Base-by-base conservation (phyloP, 2,888 invertebrate species). In the Crocallis elinguaria region DNA sequence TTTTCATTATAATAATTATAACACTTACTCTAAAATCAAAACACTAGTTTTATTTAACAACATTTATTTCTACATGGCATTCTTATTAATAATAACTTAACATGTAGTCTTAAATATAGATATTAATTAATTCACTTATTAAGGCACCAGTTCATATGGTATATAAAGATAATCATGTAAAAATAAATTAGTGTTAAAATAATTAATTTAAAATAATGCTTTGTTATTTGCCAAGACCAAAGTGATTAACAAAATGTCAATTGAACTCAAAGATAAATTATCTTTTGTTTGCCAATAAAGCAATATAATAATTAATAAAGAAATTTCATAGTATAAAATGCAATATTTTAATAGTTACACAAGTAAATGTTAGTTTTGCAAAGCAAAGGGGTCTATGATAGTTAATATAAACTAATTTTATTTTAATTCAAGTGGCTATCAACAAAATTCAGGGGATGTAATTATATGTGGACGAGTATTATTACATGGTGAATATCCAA, bases 31-130 rank as follows among this genome's bases (percentile, higher is more conserved):
- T 41, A 39, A n/a, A 42, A 50, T 43, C 43, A n/a, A 50, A 50
- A 50, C 25, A 17, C 30, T 14, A 1, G 2, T 19, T 13, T 43
- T 5, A 11, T 32, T 35, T 12, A 49, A 50, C 48, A 58, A 30
- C 14, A 44, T 58, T 44, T 58, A 46, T 51, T 49, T 51, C 46
- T 51, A 46, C 48, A 57, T 46, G 51, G 48, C 32, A 42, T 46
- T 45, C 39, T 51, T 51, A 44, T 35, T 43, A 39, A 41, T 43
- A 39, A 41, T 45, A 45, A 44, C 38, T 50, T 55, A 49, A 33
- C 25, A 44, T 16, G 19, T 46, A 36, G 11, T 38, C 32, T 37
- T 43, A 49, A 27, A 49, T 17, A 32, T 33, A 44, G 37, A 37
- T 37, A 42, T 37, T 43, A n/a, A 16, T 32, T 43, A 27, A 19